Evolutionary conservation across 2,888 invertebrate species (phyloP).

Genomic region (Melieria omissa): DNA sequence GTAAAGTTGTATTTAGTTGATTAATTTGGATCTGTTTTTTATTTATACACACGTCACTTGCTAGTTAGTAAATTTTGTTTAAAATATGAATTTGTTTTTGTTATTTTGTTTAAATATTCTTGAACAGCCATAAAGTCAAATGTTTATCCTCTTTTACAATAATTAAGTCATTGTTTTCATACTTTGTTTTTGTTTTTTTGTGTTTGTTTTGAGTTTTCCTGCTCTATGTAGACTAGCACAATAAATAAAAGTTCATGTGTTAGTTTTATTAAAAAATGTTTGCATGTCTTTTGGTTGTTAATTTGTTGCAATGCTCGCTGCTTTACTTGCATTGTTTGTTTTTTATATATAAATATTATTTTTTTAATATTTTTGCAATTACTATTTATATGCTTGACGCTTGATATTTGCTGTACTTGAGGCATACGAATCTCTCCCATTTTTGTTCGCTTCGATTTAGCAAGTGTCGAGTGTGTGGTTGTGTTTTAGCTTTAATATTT

Average conservation of each 20-base stretch:
- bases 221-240: conserved; percentile 1
- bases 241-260: no score
- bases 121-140: conserved; percentile 64
- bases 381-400: background rate
- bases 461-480: no score
- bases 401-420: no score
- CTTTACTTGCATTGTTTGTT: conserved; percentile 19
- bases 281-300: no score
- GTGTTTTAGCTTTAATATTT: conserved; percentile 15
- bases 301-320: no score
- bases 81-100: conserved; percentile 25
- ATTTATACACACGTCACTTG: no score
- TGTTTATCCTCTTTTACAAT: conserved; percentile 49
- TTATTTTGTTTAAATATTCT: conserved; percentile 49
- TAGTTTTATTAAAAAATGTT: no score
- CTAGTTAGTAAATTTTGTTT: conserved; percentile 44
- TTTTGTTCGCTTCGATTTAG: no score
- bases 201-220: conserved; percentile 17
- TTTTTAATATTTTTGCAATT: conserved; percentile 23
- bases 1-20: background rate
- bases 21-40: no score
- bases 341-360: conserved; percentile 15
- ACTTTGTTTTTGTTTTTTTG: conserved; percentile 23
- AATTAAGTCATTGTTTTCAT: conserved; percentile 20
- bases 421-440: no score